A percentile compares a stretch with the other conserved stretches of the same genome.
These are phyloP conservation scores for Tautogolabrus adspersus DNA, from an alignment of 2,113 vertebrate genomes.

Conservation along the genomic window DNA sequence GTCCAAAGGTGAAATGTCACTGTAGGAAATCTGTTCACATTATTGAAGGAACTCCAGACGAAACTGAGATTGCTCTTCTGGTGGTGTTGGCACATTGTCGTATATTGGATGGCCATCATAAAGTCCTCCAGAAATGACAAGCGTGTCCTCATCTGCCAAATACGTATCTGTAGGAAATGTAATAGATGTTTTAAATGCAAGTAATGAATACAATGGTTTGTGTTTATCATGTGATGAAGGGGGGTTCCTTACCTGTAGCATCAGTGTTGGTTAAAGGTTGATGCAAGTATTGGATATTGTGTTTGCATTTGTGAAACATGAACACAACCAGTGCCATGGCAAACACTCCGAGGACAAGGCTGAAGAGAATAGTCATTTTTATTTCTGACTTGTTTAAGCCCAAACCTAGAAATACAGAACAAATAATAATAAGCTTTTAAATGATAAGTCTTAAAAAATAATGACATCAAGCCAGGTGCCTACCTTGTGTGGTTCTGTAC, in stretches of 20 bases:
- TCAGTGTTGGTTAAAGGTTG: slow-evolving; percentile 75
- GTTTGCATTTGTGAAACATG: slow-evolving; percentile 73
- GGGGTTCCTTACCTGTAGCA: slow-evolving; percentile 70
- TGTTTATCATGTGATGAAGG: not conserved
- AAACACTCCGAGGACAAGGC: slow-evolving; percentile 71
- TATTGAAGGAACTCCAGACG: slow-evolving; percentile 78
- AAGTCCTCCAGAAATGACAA: slow-evolving; percentile 83
- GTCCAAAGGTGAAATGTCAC: not conserved
- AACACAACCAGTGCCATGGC: slow-evolving; percentile 63
- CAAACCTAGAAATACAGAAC: slow-evolving; percentile 25
- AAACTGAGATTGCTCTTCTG: slow-evolving; percentile 64
- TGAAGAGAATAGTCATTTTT: slow-evolving; percentile 80
- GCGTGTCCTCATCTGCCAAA: slow-evolving; percentile 73
- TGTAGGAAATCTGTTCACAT: slow-evolving; percentile 33
- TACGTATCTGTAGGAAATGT: slow-evolving; percentile 69
- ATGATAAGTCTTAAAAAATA: not conserved
- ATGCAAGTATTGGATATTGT: slow-evolving; percentile 80
- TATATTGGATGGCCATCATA: slow-evolving; percentile 78
- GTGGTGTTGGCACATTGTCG: slow-evolving; percentile 54
- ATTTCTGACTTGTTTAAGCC: slow-evolving; percentile 73
- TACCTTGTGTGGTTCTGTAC: slow-evolving; percentile 51
- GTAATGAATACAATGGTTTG: not conserved
- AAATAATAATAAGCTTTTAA: not conserved
- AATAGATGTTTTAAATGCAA: slow-evolving; percentile 11
- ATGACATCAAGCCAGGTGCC: not conserved